Base-by-base conservation (phyloP, 2,888 invertebrate genomes). In the Acholoe squamosa region DNA sequence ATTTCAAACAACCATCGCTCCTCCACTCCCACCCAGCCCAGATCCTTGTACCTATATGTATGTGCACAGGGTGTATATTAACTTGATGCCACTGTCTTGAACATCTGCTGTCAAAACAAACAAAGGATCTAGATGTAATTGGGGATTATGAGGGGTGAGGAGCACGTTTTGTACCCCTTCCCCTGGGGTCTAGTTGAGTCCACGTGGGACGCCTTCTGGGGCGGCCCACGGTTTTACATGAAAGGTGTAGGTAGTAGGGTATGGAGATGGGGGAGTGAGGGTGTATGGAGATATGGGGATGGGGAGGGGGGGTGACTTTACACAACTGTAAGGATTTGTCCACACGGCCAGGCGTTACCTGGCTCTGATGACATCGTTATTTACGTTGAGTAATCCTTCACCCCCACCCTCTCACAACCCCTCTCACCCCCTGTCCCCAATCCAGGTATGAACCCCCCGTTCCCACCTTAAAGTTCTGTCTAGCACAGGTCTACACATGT, bases 71-170 rank as follows among this genome's bases (percentile, higher is more conserved):
- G 14, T n/a, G n/a, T 67, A 67, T 67, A 67, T 67, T 67, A 67
- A 67, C 67, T n/a, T n/a, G 7, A n/a, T n/a, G n/a, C n/a, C 16
- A 67, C 5, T 12, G 22, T 25, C 67, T 7, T 16, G n/a, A 67
- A 67, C 67, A 67, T 67, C 67, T 67, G 67, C 67, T 67, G n/a
- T 67, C 12, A 67, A 67, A 67, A 67, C n/a, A 67, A 67, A 67
- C 67, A 67, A 12, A 16, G 67, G 67, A 67, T 67, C n/a, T 19
- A 7, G 7, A 12, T 7, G 67, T 67, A 67, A 67, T 67, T 67
- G 67, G 67, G 67, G 67, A 67, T 67, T 67, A 67, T 25, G 7
- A 67, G 22, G 67, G 67, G 16, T 7, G 14, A n/a, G n/a, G 67
- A n/a, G 22, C 67, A 67, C 16, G 67, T 67, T 67, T 12, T 67